These are phyloP conservation scores for Epinephelus cyanopodus DNA, from an alignment of 2,113 vertebrate genomes.

Conservation along the genomic window DNA sequence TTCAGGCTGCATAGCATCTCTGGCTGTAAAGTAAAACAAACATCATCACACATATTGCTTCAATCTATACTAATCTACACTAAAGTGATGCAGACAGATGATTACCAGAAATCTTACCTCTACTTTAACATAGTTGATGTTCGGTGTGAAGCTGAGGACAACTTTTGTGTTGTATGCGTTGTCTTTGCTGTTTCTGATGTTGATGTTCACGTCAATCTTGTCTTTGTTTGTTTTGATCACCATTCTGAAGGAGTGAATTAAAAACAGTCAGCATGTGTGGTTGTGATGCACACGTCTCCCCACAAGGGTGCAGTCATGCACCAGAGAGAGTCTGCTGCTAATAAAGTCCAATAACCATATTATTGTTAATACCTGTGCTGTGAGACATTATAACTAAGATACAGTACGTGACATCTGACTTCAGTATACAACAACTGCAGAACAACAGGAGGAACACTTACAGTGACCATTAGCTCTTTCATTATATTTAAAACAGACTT, in stretches of 20 bases:
- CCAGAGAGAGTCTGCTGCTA: neutral
- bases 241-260: slow-evolving; percentile 72
- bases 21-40: slow-evolving; percentile 76
- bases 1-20: slow-evolving; percentile 89
- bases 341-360: no score
- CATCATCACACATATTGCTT: neutral
- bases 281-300: slow-evolving; percentile 29
- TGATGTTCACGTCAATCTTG: slow-evolving; percentile 88
- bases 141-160: slow-evolving; percentile 88
- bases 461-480: neutral
- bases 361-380: neutral
- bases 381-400: neutral
- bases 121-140: slow-evolving; percentile 93
- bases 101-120: slow-evolving; percentile 85
- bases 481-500: neutral
- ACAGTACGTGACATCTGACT: neutral
- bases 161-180: slow-evolving; percentile 96
- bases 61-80: rapidly evolving
- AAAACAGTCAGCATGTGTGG: neutral
- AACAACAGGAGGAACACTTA: neutral
- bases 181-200: slow-evolving; percentile 89
- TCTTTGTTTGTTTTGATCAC: slow-evolving; percentile 87
- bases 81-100: neutral
- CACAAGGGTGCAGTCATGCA: slow-evolving; percentile 65
- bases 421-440: neutral